These are phyloP conservation scores for Otus sunia DNA, from an alignment of 2,113 vertebrate genomes.

Conservation along the genomic window DNA sequence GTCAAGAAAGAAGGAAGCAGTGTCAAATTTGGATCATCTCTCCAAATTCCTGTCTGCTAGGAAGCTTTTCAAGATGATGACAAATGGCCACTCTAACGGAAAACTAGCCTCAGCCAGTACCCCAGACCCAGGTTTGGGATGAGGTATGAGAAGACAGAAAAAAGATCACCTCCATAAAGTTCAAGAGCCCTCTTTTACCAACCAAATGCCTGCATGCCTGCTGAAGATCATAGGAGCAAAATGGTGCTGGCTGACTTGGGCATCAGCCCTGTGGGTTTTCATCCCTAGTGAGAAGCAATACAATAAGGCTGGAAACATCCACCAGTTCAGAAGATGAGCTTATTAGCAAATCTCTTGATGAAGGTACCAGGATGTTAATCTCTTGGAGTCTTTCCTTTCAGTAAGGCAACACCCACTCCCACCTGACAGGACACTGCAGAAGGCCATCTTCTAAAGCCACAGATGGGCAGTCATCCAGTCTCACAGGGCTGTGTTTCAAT, in stretches of 20 bases:
- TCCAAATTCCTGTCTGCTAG: background rate
- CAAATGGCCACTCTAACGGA: background rate
- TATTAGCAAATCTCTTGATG: background rate
- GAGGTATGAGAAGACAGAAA: background rate
- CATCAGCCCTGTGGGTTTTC: background rate
- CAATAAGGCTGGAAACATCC: background rate
- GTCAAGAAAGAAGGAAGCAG: background rate
- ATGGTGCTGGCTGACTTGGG: background rate
- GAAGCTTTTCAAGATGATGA: background rate
- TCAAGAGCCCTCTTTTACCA: background rate
- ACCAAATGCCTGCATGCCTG: background rate
- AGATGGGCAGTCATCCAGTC: background rate
- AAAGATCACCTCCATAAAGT: background rate
- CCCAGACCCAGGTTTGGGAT: background rate
- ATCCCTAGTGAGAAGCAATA: background rate
- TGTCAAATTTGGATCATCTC: background rate
- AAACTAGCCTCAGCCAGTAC: background rate
- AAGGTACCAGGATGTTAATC: background rate
- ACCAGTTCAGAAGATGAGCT: background rate
- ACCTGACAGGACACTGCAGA: background rate
- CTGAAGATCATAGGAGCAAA: background rate
- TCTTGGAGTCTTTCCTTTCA: background rate
- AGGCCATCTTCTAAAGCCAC: background rate
- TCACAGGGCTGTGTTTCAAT: background rate
- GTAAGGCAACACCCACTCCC: background rate